phyloP scores from a whole-genome alignment of 2,113 vertebrate species.

The Malurus melanocephalus region DNA sequence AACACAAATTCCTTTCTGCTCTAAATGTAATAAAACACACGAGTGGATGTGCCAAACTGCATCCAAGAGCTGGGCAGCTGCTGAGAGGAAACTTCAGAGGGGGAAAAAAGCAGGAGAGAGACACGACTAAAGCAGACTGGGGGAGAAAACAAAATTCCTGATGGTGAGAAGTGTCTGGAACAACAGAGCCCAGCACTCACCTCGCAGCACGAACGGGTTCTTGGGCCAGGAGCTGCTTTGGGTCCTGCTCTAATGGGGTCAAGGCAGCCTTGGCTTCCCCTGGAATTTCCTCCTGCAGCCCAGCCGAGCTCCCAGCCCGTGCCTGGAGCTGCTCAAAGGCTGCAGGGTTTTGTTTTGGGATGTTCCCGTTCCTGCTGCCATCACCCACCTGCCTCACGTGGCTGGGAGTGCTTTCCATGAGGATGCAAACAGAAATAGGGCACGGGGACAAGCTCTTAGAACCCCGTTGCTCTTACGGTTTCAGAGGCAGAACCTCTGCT shows the following conservation, averaged over 20 bases:
- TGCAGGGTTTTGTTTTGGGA: not conserved
- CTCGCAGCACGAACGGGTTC: not conserved
- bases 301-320: not conserved
- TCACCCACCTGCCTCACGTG: not conserved
- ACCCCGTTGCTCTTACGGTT: rapidly evolving
- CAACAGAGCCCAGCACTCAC: not conserved
- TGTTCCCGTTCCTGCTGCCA: not conserved
- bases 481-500: rapidly evolving
- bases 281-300: slow-evolving; percentile 37
- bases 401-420: not conserved
- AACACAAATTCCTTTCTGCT: not conserved
- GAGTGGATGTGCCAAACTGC: not conserved
- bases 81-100: not conserved
- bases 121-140: not conserved
- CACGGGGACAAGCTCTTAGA: rapidly evolving
- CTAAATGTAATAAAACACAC: not conserved
- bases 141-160: not conserved
- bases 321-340: not conserved
- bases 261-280: not conserved
- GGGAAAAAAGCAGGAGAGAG: not conserved
- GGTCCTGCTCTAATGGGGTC: slow-evolving; percentile 29
- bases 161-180: not conserved
- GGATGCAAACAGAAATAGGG: not conserved
- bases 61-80: not conserved
- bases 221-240: not conserved